Evolutionary conservation across 2,797 vertebrate species (phyloP).

Genomic region (Aphelocoma californica): DNA sequence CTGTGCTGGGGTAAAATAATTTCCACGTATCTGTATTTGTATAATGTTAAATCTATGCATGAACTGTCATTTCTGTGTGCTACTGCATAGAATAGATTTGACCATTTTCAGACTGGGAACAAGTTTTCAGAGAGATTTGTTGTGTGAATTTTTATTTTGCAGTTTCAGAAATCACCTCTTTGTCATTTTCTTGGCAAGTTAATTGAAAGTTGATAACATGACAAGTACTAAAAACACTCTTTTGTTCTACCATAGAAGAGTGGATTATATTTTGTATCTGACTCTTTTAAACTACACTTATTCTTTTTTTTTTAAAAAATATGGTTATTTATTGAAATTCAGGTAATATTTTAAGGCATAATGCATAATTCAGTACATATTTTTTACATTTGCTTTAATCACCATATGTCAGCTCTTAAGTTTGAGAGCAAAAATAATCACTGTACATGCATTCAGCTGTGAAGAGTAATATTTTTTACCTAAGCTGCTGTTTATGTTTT

Average conservation of each 20-base stretch:
- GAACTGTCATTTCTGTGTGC: neutral
- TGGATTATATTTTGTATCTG: neutral
- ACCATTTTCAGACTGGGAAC: neutral
- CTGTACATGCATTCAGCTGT: neutral
- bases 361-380: neutral
- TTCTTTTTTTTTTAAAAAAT: neutral
- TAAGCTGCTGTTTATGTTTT: neutral
- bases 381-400: neutral
- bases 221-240: neutral
- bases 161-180: neutral
- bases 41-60: neutral
- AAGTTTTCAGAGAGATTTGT: neutral
- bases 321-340: neutral
- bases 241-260: neutral
- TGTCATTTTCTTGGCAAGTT: neutral
- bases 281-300: neutral
- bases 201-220: neutral
- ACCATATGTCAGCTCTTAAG: neutral
- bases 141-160: neutral
- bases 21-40: neutral
- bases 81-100: neutral
- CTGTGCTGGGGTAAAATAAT: neutral
- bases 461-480: neutral
- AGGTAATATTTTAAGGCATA: neutral
- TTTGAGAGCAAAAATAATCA: neutral